Evolutionary conservation across 2,888 invertebrate species (phyloP).

Genomic region (Meganola albula): DNA sequence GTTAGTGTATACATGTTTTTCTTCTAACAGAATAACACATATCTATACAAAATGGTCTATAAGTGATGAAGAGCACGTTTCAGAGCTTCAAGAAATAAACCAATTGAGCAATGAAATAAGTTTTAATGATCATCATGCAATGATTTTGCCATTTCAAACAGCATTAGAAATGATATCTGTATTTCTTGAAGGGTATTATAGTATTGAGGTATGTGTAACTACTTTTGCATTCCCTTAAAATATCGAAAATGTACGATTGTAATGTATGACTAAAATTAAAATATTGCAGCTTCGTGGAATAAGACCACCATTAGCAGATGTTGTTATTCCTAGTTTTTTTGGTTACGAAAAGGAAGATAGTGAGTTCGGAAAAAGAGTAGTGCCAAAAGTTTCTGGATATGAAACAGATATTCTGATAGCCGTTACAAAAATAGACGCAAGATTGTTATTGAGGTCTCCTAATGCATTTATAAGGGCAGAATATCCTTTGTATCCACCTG

Average conservation of each 20-base stretch:
- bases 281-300: conserved; percentile 47
- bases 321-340: conserved; percentile 34
- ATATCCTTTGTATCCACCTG: conserved; percentile 51
- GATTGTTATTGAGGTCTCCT: conserved; percentile 35
- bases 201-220: conserved; percentile 54
- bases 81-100: conserved; percentile 29
- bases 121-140: conserved; percentile 46
- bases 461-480: conserved; percentile 50
- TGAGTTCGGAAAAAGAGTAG: conserved; percentile 30
- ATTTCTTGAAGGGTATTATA: conserved; percentile 43
- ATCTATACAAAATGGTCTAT: conserved; percentile 52
- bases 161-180: conserved; percentile 30
- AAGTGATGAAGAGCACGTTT: conserved; percentile 37
- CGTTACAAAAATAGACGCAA: conserved; percentile 51
- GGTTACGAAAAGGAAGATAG: conserved; percentile 47
- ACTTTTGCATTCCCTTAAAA: no score
- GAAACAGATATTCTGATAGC: conserved; percentile 51
- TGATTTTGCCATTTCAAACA: conserved; percentile 30
- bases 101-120: conserved; percentile 22
- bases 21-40: conserved; percentile 43
- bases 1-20: background rate
- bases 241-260: no score
- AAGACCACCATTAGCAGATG: conserved; percentile 16
- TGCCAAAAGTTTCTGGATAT: conserved; percentile 22
- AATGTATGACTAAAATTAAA: no score